A percentile compares a stretch with the other conserved stretches of the same genome.
Evolutionary conservation across 2,113 vertebrate genomes (phyloP).

Genomic region (Chlorodrepanis virens): DNA sequence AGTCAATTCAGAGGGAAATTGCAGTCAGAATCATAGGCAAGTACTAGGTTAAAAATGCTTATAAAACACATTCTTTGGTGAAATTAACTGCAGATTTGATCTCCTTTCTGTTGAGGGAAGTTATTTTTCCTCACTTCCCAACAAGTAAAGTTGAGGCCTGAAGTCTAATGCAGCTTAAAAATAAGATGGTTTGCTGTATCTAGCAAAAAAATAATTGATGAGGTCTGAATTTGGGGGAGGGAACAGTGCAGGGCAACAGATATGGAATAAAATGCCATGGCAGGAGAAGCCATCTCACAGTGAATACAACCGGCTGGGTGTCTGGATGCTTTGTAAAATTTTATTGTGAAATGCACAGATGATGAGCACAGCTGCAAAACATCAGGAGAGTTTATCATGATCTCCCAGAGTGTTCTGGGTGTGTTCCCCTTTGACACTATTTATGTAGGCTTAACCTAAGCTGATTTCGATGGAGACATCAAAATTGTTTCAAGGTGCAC

Average conservation of each 20-base stretch:
- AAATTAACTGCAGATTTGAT: background rate
- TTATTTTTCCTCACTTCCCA: background rate
- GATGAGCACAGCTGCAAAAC: slow-evolving; percentile 85
- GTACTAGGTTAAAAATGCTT: background rate
- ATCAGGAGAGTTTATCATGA: slow-evolving; percentile 71
- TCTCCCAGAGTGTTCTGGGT: slow-evolving; percentile 65
- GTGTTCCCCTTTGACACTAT: slow-evolving; percentile 64
- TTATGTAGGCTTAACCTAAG: slow-evolving; percentile 65
- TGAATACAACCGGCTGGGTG: slow-evolving; percentile 83
- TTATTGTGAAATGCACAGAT: slow-evolving; percentile 86
- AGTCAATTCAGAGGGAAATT: background rate
- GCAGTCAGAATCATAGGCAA: background rate
- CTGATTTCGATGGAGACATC: slow-evolving; percentile 66
- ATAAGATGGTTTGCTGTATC: background rate
- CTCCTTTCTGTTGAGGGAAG: background rate
- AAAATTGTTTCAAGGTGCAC: slow-evolving; percentile 68
- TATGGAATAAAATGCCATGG: background rate
- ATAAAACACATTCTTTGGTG: background rate
- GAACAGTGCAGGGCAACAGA: background rate
- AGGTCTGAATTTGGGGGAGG: background rate
- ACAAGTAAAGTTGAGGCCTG: background rate
- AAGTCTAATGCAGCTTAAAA: background rate
- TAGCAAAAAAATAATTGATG: background rate
- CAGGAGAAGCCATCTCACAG: slow-evolving; percentile 57
- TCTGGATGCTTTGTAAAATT: slow-evolving; percentile 83